A percentile compares a stretch with the other conserved stretches of the same genome.
Evolutionary conservation across 1,140 invertebrate genomes (phyloP).

Genomic region (Pseudomyrmex concolor): DNA sequence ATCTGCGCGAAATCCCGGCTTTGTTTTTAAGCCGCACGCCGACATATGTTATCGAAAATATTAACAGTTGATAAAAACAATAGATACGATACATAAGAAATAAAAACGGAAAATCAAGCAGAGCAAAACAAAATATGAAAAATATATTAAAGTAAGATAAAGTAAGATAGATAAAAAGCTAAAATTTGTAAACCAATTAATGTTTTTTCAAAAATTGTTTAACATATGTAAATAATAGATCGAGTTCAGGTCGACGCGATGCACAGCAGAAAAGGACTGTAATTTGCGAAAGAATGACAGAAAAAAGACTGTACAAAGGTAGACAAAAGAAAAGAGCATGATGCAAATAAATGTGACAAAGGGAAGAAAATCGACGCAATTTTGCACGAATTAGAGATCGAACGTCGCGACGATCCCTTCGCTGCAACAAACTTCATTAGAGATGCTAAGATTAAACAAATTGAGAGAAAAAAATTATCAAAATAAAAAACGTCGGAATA

Average conservation of each 20-base stretch:
- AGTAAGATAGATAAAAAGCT: background rate
- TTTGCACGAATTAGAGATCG: slow-evolving; percentile 62
- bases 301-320: background rate
- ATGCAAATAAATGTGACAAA: slow-evolving; percentile 38
- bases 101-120: background rate
- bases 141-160: background rate
- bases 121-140: too few species aligned
- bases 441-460: slow-evolving; percentile 63
- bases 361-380: slow-evolving; percentile 58
- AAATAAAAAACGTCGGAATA: slow-evolving; percentile 67
- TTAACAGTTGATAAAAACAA: background rate
- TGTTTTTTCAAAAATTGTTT: too few species aligned
- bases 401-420: slow-evolving; percentile 37
- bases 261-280: slow-evolving; percentile 36
- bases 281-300: background rate
- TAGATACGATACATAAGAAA: background rate
- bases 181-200: too few species aligned
- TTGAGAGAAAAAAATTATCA: slow-evolving; percentile 42
- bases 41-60: background rate
- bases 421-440: slow-evolving; percentile 66
- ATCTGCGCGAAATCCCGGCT: slow-evolving; percentile 1
- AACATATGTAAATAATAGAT: too few species aligned
- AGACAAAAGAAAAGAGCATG: slow-evolving; percentile 27
- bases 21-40: background rate
- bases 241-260: slow-evolving; percentile 36